phyloP scores from a whole-genome alignment of 2,888 invertebrate genomes.

The Scaptomyza cyrtandrae region DNA sequence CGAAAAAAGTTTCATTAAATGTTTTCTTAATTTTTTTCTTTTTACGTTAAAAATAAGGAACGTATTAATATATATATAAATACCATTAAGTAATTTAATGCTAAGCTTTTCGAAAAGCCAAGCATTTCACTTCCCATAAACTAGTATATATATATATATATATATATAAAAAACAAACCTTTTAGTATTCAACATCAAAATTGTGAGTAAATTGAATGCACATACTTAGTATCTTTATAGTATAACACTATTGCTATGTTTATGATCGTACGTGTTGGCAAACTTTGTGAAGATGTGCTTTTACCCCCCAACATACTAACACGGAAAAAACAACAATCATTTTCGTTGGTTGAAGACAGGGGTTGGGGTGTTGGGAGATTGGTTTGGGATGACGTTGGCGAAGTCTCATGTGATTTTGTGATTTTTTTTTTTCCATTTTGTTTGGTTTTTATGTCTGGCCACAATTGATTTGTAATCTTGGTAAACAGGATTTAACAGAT shows the following conservation, averaged over 20 bases:
- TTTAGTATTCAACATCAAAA: not conserved
- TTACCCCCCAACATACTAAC: slow-evolving; percentile 14
- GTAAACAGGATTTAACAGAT: slow-evolving; percentile 81
- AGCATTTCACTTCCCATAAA: not conserved
- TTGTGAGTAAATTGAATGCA: not conserved
- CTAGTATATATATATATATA: too few relatives aligned
- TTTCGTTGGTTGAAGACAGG: not conserved
- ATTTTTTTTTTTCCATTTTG: slow-evolving; percentile 17
- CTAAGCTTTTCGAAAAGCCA: not conserved
- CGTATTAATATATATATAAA: too few relatives aligned
- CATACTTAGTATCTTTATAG: slow-evolving; percentile 1
- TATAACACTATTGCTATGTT: slow-evolving; percentile 32
- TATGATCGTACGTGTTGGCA: slow-evolving; percentile 40
- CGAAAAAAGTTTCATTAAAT: too few relatives aligned
- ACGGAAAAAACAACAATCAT: slow-evolving; percentile 3
- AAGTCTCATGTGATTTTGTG: slow-evolving; percentile 48
- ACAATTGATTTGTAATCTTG: slow-evolving; percentile 79
- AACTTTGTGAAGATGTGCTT: slow-evolving; percentile 26
- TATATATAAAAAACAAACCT: not conserved
- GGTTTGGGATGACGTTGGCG: not conserved
- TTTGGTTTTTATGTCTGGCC: slow-evolving; percentile 65
- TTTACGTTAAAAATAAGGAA: too few relatives aligned
- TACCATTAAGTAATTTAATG: too few relatives aligned
- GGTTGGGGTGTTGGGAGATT: not conserved
- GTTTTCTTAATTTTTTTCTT: too few relatives aligned